A percentile compares a stretch with the other conserved stretches of the same genome.
Evolutionary conservation across 2,888 invertebrate species (phyloP).

Genomic region (Rhodophaea formosa): DNA sequence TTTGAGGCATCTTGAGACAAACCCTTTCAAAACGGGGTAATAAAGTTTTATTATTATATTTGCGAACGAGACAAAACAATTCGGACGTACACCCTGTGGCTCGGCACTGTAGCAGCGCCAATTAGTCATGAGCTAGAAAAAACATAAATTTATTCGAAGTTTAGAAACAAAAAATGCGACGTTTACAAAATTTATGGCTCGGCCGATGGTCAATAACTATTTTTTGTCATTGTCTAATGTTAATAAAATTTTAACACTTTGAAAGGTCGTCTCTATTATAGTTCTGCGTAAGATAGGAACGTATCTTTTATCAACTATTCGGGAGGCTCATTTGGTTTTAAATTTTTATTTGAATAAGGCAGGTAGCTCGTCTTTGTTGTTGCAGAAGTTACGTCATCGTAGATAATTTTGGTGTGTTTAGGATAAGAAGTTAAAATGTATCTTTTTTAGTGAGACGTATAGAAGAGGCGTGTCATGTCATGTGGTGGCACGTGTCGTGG

Average conservation of each 20-base stretch:
- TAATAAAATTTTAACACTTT: conserved; percentile 73
- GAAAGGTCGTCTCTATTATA: conserved; percentile 54
- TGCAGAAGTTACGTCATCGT: conserved; percentile 22
- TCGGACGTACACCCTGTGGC: conserved; percentile 63
- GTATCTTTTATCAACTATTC: conserved; percentile 35
- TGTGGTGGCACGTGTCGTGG: conserved; percentile 52
- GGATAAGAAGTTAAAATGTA: not conserved
- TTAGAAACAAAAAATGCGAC: conserved; percentile 61
- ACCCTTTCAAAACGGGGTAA: conserved; percentile 79
- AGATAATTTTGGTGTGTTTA: conserved; percentile 14
- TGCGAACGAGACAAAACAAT: conserved; percentile 70
- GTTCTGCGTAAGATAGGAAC: conserved; percentile 46
- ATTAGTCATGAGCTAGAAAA: conserved; percentile 71
- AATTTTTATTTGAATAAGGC: conserved; percentile 33
- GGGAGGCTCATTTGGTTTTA: conserved; percentile 30
- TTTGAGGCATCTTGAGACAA: conserved; percentile 65
- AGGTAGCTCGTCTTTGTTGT: conserved; percentile 37
- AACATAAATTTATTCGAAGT: conserved; percentile 58
- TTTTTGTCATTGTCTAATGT: conserved; percentile 63
- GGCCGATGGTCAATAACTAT: conserved; percentile 54
- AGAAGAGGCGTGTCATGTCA: conserved; percentile 8
- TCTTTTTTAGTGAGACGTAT: not conserved
- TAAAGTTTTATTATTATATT: conserved; percentile 80
- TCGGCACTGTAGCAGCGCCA: conserved; percentile 54
- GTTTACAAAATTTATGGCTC: conserved; percentile 65